Evolutionary conservation across 1,140 invertebrate species (phyloP), one percentile per base, ranked within the genome.

Genomic region (Bilobella aurantiaca): DNA sequence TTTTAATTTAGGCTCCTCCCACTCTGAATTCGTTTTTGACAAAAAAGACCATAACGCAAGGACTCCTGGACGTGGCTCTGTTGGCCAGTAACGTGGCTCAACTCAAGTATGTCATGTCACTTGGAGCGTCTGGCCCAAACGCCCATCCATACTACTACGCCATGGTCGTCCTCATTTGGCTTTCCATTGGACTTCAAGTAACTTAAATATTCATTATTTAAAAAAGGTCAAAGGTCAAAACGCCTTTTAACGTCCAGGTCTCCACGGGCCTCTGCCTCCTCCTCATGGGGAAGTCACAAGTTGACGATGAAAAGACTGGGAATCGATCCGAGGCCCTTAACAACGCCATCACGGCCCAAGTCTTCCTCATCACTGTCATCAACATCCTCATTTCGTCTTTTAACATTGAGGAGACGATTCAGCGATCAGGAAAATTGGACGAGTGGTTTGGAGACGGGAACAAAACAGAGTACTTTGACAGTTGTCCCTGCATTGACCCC

Each of bases 31-130:
- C 12, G 37, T 75, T 75, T 37, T 75, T 78, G 3, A 80, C 79
- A 0, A 80, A 79, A 67, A 80, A 80, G 70, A 80, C 79, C 0
- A 73, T 80, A 28, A 79, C 79, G 1, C 79, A 77, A 58, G 73
- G 73, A 25, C 67, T 74, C 58, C 64, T 74, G 64, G 78, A 79
- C 63, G 73, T 79, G 31, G 78, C 78, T 18, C 68, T 79, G 3
- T 70, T 79, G 16, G 79, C 77, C 1, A 77, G 78, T 18, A 80
- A 80, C 63, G 77, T 78, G 28, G 76, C 78, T 0, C 79, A 80
- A 61, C 73, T 80, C 28, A 78, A 79, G 71, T 77, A 78, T 60
- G 72, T 80, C 18, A 62, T 79, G 1, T 72, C 72, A n/a, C 59
- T 75, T 1, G 75, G 73, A 34, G 67, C 74, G 16, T 58, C 25